Base-by-base conservation (phyloP, 2,113 vertebrate genomes). In the Todiramphus saurophagus region DNA sequence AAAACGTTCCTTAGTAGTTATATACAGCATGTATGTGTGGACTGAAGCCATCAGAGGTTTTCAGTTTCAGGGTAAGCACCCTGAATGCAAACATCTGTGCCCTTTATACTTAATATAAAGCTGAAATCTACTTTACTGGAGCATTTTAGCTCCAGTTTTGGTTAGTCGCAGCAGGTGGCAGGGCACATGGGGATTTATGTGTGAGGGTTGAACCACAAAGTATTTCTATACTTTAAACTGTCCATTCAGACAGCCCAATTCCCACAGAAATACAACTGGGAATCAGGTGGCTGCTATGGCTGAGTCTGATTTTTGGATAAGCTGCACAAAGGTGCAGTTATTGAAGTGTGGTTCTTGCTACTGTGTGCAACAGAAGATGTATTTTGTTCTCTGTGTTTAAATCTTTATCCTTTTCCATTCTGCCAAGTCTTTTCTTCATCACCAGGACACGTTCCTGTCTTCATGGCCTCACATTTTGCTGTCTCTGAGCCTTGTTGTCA, bases 141-240 rank as follows among this genome's bases (percentile, higher is more conserved):
- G 8, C n/a, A 20, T 72, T 89, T 66, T 33, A 31, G 31, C 27
- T 68, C 48, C 30, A 58, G 56, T 89, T 87, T 89, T 41, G 19
- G 37, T 67, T 89, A 43, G 78, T 70, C 27, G 69, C 95, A 86
- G 91, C 95, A 88, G 91, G 35, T 94, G 93, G 72, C 90, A 89
- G 80, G 58, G 74, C 67, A 33, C 39, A n/a, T 9, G 33, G 12
- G 31, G 12, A 24, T 44, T 7, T 43, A 55, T 31, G 33, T 4
- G 0, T 27, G 33, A 53, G 39, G 48, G 27, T 6, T 41, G 39
- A 95, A 81, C 51, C 28, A n/a, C 33, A 16, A n/a, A 6, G 21
- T 72, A 68, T 63, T 85, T 78, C 30, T 41, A 25, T 81, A 16
- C 21, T 82, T 90, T 33, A 68, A 72, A 66, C 39, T 66, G 46